Conservation (phyloP, 2,888 invertebrate genomes). For the Lasioglossum villosulum region DNA sequence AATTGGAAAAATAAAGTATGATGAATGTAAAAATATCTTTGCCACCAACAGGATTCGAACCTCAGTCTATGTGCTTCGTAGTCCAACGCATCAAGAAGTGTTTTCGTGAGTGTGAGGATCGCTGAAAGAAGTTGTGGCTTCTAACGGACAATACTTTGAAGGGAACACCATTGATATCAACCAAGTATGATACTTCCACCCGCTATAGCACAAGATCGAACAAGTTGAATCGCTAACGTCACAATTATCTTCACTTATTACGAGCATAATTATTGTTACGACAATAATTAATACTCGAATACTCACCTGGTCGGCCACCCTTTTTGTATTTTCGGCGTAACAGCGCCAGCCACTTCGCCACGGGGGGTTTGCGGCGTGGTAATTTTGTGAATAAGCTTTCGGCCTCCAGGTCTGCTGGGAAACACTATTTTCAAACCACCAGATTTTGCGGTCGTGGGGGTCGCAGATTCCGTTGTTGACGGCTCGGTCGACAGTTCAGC, state of each 20-base stretch:
- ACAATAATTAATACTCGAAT: too few species aligned
- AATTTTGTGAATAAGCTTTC: conserved; percentile 87
- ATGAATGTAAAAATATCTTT: too few species aligned
- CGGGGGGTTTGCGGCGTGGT: conserved; percentile 86
- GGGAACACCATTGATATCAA: too few species aligned
- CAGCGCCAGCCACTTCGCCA: conserved; percentile 85
- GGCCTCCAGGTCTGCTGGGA: conserved; percentile 90
- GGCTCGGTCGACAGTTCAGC: conserved; percentile 44
- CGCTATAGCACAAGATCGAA: too few species aligned
- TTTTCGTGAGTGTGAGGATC: too few species aligned
- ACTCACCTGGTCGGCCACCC: conserved; percentile 92
- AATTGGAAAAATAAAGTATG: too few species aligned
- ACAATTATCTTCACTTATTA: background rate
- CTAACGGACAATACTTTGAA: too few species aligned
- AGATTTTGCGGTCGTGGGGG: conserved; percentile 80
- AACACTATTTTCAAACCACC: conserved; percentile 90
- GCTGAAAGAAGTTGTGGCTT: too few species aligned
- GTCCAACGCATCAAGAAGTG: too few species aligned
- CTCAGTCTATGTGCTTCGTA: too few species aligned
- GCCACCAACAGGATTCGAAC: too few species aligned
- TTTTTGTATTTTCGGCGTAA: conserved; percentile 90
- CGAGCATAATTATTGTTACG: background rate
- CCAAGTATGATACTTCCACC: too few species aligned
- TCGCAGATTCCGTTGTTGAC: conserved; percentile 82
- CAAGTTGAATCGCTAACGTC: background rate